phyloP scores from a whole-genome alignment of 2,797 vertebrate species.

The Smutsia temminckii region DNA sequence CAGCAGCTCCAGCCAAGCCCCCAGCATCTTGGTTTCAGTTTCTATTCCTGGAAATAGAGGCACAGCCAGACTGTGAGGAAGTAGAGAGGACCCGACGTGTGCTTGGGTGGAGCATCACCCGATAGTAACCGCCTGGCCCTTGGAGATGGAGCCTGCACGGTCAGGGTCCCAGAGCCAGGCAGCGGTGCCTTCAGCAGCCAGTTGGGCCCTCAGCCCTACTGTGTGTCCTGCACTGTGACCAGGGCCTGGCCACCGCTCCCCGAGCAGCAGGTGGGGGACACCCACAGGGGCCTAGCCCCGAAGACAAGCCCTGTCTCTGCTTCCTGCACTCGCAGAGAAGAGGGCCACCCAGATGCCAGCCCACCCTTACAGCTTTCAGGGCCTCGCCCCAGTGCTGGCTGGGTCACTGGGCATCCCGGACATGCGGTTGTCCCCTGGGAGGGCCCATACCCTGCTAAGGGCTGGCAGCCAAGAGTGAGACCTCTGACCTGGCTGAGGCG shows the following conservation, averaged over 20 bases:
- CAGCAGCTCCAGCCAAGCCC: fast-evolving
- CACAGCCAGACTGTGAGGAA: fast-evolving
- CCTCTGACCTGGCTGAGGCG: neutral
- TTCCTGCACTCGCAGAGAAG: neutral
- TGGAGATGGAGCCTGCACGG: fast-evolving
- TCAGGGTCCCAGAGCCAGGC: neutral
- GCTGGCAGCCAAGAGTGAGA: neutral
- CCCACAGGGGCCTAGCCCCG: neutral
- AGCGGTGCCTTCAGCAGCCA: too few relatives aligned
- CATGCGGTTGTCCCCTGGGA: neutral
- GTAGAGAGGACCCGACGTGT: neutral
- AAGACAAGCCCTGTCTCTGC: neutral
- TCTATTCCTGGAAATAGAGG: neutral
- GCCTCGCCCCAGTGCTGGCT: neutral
- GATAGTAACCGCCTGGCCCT: neutral
- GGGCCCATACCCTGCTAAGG: neutral
- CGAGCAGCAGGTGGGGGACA: too few relatives aligned
- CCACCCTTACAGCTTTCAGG: neutral
- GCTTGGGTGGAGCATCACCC: too few relatives aligned
- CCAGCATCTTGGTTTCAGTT: neutral
- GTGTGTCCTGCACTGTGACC: neutral
- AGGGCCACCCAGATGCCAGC: neutral
- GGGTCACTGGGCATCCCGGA: neutral
- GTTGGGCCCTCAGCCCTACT: neutral
- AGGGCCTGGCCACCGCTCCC: neutral